A percentile compares a stretch with the other conserved stretches of the same genome.
These are phyloP conservation scores for Salvelinus fontinalis DNA, from an alignment of 2,113 vertebrate genomes.

Conservation along the genomic window DNA sequence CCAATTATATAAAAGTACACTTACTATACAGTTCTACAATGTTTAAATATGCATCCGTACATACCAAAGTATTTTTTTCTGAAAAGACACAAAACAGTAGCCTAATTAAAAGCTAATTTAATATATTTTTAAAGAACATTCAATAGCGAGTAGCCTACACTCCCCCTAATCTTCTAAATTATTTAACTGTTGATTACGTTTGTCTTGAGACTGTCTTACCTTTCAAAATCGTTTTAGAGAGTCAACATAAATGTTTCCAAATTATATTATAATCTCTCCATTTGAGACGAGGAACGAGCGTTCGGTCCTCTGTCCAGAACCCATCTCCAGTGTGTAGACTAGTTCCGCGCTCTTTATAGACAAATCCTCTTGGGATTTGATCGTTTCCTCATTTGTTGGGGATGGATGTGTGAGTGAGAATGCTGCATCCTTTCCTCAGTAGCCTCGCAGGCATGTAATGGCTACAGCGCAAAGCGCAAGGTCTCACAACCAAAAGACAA, in stretches of 20 bases:
- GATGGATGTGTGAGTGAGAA: conserved; percentile 7
- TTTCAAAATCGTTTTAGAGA: neutral
- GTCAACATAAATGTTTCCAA: neutral
- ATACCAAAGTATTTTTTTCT: too few relatives aligned
- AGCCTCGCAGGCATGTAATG: neutral
- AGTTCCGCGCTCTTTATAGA: conserved; percentile 19
- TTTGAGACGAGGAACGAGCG: neutral
- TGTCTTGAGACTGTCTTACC: neutral
- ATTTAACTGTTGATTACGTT: neutral
- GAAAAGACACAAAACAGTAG: too few relatives aligned
- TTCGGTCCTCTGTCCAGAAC: neutral
- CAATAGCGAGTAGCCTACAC: neutral
- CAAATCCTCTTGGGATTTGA: conserved; percentile 6
- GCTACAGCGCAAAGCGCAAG: neutral
- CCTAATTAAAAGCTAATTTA: neutral
- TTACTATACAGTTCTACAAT: too few relatives aligned
- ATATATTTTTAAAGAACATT: conserved; percentile 29
- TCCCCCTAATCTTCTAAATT: neutral
- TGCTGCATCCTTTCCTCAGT: neutral
- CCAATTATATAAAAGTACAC: too few relatives aligned
- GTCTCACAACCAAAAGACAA: neutral
- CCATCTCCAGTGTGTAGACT: neutral
- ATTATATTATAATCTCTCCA: neutral
- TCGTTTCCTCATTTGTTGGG: conserved; percentile 12
- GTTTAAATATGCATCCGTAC: too few relatives aligned